Conservation (phyloP, 37 sponge, comb jelly and placozoan genomes). For the Chondrilla cf. caribensis region DNA sequence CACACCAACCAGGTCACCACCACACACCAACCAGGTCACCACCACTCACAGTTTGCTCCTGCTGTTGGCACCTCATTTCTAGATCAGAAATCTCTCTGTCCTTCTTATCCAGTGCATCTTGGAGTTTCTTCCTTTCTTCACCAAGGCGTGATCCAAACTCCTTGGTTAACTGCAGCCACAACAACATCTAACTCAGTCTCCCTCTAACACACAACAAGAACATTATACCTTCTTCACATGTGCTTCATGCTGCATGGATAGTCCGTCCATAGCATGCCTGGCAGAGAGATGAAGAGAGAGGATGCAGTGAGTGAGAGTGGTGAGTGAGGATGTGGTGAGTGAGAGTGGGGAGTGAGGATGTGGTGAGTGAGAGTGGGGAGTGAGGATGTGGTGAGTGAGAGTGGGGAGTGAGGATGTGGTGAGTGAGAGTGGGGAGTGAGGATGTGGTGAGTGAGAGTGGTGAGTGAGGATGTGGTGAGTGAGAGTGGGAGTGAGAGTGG, state of each 20-base stretch:
- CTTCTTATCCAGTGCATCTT: slow-evolving; percentile 26
- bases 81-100: slow-evolving; percentile 12
- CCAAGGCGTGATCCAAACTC: not conserved
- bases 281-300: not conserved
- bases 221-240: slow-evolving; percentile 32
- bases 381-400: no score
- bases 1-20: not conserved
- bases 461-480: no score
- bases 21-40: not conserved
- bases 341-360: no score
- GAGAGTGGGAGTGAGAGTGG: no score
- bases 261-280: slow-evolving; percentile 55
- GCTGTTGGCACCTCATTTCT: not conserved
- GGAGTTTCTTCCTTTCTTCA: slow-evolving; percentile 15
- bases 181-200: not conserved
- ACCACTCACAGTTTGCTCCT: not conserved
- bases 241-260: slow-evolving; percentile 47
- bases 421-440: no score
- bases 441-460: no score
- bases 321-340: no score
- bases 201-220: not conserved
- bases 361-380: no score
- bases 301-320: no score
- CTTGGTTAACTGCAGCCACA: not conserved
- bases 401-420: no score